These are phyloP conservation scores for Heliconius ismenius DNA, from an alignment of 2,888 invertebrate genomes.

Conservation along the genomic window DNA sequence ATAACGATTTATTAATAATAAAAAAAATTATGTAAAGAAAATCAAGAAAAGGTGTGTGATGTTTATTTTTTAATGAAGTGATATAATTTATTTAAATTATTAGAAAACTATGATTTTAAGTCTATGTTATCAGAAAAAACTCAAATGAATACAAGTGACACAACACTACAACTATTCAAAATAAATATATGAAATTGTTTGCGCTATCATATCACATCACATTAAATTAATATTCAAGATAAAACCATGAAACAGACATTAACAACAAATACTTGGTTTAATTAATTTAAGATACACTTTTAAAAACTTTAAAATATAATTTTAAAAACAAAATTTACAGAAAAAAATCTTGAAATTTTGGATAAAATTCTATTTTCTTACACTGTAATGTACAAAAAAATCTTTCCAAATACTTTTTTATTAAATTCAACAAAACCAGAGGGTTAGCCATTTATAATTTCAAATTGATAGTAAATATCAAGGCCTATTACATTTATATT, in stretches of 20 bases:
- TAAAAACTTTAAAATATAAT: neutral
- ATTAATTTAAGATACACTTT: neutral
- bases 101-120: neutral
- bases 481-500: conserved; percentile 18
- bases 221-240: conserved; percentile 15
- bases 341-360: neutral
- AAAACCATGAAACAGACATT: neutral
- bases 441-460: conserved; percentile 11
- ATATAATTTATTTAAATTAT: neutral
- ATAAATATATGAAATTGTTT: conserved; percentile 17
- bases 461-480: conserved; percentile 1
- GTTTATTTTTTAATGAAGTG: neutral
- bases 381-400: neutral
- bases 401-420: neutral
- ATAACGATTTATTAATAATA: neutral
- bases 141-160: conserved; percentile 10
- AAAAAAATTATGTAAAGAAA: neutral
- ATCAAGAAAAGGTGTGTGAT: neutral
- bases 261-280: neutral
- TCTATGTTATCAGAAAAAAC: neutral
- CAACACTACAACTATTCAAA: neutral
- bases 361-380: neutral
- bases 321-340: neutral
- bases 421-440: neutral
- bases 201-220: conserved; percentile 23